These are phyloP conservation scores for Bostrychus sinensis DNA, from an alignment of 2,113 vertebrate genomes.

Conservation along the genomic window DNA sequence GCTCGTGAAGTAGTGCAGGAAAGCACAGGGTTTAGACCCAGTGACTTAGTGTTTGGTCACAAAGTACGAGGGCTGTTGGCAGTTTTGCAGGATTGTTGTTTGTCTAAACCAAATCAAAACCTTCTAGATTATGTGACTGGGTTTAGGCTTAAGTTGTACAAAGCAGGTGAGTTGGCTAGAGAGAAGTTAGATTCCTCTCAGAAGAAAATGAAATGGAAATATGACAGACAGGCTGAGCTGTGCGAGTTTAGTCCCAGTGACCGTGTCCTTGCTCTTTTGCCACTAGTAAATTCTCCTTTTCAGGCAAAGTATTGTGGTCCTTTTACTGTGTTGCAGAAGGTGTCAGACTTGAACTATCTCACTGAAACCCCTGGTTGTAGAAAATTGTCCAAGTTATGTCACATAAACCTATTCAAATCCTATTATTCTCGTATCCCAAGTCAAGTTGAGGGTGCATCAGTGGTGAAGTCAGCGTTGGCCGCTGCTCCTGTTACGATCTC, in stretches of 20 bases:
- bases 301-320: no score
- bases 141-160: not conserved
- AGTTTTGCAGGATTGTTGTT: not conserved
- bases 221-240: no score
- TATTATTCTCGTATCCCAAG: not conserved
- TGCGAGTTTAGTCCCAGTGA: no score
- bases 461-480: not conserved
- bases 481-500: not conserved
- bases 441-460: not conserved
- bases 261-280: no score
- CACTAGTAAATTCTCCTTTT: no score
- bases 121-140: not conserved
- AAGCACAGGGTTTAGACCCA: not conserved
- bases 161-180: not conserved
- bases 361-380: not conserved
- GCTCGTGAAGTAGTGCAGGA: not conserved
- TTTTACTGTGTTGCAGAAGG: not conserved
- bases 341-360: not conserved
- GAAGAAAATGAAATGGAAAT: no score
- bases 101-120: not conserved
- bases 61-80: not conserved
- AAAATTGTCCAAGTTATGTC: not conserved
- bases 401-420: not conserved
- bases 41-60: not conserved
- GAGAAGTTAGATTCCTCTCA: not conserved